A percentile compares a stretch with the other conserved stretches of the same genome.
Evolutionary conservation across 2,888 invertebrate species (phyloP).

Genomic region (Chrysotoxum bicinctum): DNA sequence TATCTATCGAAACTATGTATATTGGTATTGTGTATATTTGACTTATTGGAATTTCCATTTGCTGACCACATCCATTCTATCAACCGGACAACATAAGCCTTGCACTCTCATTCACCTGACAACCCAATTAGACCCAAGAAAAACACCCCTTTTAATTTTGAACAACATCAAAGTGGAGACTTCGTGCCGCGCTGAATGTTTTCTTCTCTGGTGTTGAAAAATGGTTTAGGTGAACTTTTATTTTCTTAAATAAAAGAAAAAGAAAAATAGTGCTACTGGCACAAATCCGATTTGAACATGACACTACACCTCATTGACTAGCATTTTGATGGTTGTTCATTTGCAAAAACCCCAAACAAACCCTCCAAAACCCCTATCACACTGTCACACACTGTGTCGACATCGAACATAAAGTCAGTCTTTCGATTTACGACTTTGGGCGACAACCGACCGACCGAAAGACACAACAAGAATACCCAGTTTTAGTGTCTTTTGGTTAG

Average conservation of each 20-base stretch:
- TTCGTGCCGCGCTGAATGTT: background rate
- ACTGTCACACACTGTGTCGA: too few species aligned
- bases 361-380: background rate
- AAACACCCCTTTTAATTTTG: constrained; percentile 9
- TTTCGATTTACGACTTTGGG: background rate
- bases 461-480: background rate
- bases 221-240: constrained; percentile 3
- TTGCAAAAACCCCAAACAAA: constrained; percentile 6
- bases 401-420: background rate
- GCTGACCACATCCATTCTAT: constrained; percentile 29
- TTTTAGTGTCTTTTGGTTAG: constrained; percentile 34
- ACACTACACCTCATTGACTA: constrained; percentile 71
- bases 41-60: constrained; percentile 30
- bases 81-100: constrained; percentile 38
- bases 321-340: constrained; percentile 63
- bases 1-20: background rate
- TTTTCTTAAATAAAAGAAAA: background rate
- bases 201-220: constrained; percentile 37
- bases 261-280: constrained; percentile 37
- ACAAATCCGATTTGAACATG: constrained; percentile 73
- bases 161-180: constrained; percentile 59
- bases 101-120: constrained; percentile 45
- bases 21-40: constrained; percentile 14
- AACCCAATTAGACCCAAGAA: constrained; percentile 63
- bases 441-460: background rate